Conservation (phyloP, 2,113 vertebrate genomes). For the Sylvia atricapilla region DNA sequence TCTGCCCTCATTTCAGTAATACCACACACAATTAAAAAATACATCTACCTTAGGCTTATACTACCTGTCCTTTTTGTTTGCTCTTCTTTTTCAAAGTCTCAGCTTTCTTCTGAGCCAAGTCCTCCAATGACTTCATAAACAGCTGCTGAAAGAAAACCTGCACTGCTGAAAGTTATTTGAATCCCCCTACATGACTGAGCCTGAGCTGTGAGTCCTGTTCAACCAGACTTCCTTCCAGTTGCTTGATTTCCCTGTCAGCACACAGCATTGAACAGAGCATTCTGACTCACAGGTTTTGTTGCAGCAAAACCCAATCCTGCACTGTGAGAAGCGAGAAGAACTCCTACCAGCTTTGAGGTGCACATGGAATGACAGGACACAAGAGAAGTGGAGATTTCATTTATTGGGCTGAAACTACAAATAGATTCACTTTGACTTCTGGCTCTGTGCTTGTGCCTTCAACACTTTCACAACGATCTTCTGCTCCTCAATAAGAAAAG, state of each 20-base stretch:
- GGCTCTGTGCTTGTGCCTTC: constrained; percentile 99
- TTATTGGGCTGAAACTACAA: constrained; percentile 83
- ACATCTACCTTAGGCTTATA: not conserved
- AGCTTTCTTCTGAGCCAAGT: not conserved
- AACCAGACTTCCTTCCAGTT: not conserved
- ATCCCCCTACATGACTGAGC: not conserved
- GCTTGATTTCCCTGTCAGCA: not conserved
- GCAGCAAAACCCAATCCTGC: not conserved
- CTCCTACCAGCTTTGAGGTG: not conserved
- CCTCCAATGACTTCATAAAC: not conserved
- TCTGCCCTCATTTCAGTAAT: not conserved
- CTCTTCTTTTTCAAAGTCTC: not conserved
- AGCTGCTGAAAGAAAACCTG: not conserved
- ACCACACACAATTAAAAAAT: not conserved
- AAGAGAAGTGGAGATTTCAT: constrained; percentile 59
- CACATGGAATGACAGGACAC: not conserved
- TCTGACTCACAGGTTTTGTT: fast-evolving
- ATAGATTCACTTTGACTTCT: constrained; percentile 91
- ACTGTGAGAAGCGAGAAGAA: too few species aligned
- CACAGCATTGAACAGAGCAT: not conserved
- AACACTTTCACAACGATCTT: constrained; percentile 99
- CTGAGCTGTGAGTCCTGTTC: not conserved
- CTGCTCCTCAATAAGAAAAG: constrained; percentile 99
- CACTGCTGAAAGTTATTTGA: not conserved
- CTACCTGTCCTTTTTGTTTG: not conserved